Percentiles rank a stretch among this genome's conserved stretches.
phyloP scores from a whole-genome alignment of 1,140 invertebrate genomes.

The Drosophila yakuba region DNA sequence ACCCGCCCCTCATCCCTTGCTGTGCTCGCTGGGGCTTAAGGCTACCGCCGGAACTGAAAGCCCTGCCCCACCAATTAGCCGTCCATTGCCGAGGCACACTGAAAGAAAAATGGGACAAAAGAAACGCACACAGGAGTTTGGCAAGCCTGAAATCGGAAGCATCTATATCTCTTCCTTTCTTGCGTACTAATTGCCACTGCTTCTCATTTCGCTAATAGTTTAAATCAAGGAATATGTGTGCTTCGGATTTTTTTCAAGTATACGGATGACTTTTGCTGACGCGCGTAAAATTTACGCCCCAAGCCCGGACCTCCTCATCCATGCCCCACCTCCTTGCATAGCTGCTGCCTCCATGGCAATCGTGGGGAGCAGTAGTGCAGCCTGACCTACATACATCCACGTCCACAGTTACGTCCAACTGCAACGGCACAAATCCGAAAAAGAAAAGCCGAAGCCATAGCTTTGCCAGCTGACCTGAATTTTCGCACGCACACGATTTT shows the following conservation, averaged over 20 bases:
- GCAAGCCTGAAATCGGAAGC: too few relatives aligned
- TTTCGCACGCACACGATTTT: slow-evolving; percentile 33
- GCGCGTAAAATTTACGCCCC: slow-evolving; percentile 74
- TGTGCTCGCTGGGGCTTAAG: slow-evolving; percentile 11
- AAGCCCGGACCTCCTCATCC: background rate
- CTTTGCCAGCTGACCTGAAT: slow-evolving; percentile 70
- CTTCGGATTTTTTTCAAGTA: too few relatives aligned
- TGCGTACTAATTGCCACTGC: too few relatives aligned
- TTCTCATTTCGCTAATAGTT: too few relatives aligned
- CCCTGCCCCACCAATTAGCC: slow-evolving; percentile 15
- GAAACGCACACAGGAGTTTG: too few relatives aligned
- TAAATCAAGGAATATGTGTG: too few relatives aligned
- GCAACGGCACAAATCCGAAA: slow-evolving; percentile 29
- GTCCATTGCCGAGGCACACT: slow-evolving; percentile 1
- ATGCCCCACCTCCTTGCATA: background rate
- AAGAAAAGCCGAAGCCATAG: slow-evolving; percentile 41
- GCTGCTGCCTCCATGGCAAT: slow-evolving; percentile 1
- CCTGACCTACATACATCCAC: slow-evolving; percentile 68
- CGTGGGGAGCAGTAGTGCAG: slow-evolving; percentile 38
- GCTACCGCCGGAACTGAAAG: background rate
- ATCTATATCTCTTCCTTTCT: too few relatives aligned
- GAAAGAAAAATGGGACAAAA: background rate
- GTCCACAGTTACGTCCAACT: slow-evolving; percentile 7
- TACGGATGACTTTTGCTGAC: slow-evolving; percentile 58
- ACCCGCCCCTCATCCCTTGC: background rate